Base-by-base conservation (phyloP, 2,888 invertebrate genomes). In the Heterodera filipjevi region DNA sequence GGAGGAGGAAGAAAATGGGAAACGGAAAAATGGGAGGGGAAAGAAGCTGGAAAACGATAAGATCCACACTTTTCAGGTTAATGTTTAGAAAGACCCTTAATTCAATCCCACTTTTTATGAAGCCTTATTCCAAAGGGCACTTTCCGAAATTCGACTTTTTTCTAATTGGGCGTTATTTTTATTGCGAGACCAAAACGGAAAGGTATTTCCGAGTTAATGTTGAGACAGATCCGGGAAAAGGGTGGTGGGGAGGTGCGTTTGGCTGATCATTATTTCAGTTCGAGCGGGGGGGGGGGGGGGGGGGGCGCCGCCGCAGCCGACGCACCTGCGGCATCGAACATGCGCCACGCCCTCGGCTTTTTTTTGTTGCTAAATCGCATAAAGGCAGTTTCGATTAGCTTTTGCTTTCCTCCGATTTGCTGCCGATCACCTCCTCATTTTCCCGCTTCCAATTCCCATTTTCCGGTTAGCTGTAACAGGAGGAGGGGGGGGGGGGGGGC, bases 181-280 rank as follows among this genome's bases (percentile, higher is more conserved):
- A 59, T 53, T n/a, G 39, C 12, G 39, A 39, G 39, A 39, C 59
- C n/a, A 59, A 59, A 59, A 59, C 2, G 2, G 27, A 6, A 59
- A 27, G 8, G 27, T 6, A 3, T 27, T 49, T 49, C 49, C 16
- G 49, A 49, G 19, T 49, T 49, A 5, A 8, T 0, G n/a, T 59
- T n/a, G 59, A 59, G 59, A 59, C 59, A 59, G 59, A 59, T 59
- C 59, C 59, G 59, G 59, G 59, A 59, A 59, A 59, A 59, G n/a
- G n/a, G 59, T 27, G n/a, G 59, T 2, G 22, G 59, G 59, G 59
- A 27, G 8, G n/a, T n/a, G 59, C n/a, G 59, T 49, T 49, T 49
- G 49, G 49, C 49, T 49, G 49, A 49, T 49, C 19, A 49, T 49
- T 49, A 49, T 49, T 49, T 49, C 19, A 14, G 14, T 49, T n/a